Evolutionary conservation across 2,888 invertebrate species (phyloP), one percentile per base, ranked within the genome.

Genomic region (Scaptomyza caliginosa): DNA sequence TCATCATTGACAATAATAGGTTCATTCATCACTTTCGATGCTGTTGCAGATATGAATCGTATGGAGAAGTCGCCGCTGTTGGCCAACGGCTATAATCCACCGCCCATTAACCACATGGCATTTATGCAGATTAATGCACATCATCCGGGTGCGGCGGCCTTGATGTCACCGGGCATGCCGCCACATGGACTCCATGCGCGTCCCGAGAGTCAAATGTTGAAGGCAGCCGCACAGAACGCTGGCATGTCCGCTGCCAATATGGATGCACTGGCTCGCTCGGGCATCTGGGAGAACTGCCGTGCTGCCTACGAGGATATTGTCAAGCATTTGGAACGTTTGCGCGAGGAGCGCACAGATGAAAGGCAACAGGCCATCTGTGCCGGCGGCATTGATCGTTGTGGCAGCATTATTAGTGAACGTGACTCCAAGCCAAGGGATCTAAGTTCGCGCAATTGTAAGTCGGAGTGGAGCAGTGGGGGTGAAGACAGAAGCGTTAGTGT

Each of bases 251-350:
- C 91, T 24, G 90, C 90, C 30, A 95, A 96, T 90, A 96, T 97
- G 95, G 97, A 97, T 91, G 97, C 96, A 63, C 93, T 97, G 68
- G 96, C 97, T 88, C 96, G 97, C 92, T 96, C 96, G 91, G 96
- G 96, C 88, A 96, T 97, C 91, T 97, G 97, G 97, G 97, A 97
- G 93, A 97, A 97, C 93, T 97, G 97, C 93, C 94, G 97, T 92
- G 97, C 97, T 77, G 97, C 97, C 86, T 97, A 97, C 92, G 97
- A 97, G 93, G 97, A 97, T 92, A 97, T 97, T 92, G 97, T 97
- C 86, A 97, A 97, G 93, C 97, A 97, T 92, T 94, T 97, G 91
- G 97, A 97, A 94, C 96, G 97, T 96, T 96, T 97, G 92, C 94
- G 96, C 89, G 97, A 97, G 91, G 96, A 97, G 92, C 93, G 96